Percentiles rank a stretch among this genome's conserved stretches.
phyloP scores from a whole-genome alignment of 2,113 vertebrate species.

The Oxygymnocypris stewartii region DNA sequence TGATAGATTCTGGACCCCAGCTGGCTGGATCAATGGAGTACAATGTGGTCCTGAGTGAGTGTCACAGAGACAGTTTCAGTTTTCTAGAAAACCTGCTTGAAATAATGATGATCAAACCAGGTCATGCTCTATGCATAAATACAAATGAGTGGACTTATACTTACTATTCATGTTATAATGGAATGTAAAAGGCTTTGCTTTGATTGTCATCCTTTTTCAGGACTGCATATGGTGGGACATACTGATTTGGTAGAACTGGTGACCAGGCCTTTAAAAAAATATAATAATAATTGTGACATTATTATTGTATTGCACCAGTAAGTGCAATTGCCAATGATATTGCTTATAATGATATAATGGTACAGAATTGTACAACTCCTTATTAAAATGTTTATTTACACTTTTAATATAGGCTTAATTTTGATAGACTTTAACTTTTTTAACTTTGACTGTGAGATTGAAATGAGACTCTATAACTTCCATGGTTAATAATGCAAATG shows the following conservation, averaged over 20 bases:
- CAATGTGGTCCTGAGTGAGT: constrained; percentile 96
- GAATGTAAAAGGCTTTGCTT: background rate
- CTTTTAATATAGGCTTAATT: background rate
- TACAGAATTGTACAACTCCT: background rate
- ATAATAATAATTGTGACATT: too few species aligned
- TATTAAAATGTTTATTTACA: background rate
- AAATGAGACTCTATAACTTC: background rate
- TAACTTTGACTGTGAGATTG: background rate
- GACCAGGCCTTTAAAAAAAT: too few species aligned
- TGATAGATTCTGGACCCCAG: constrained; percentile 97
- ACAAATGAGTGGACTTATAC: background rate
- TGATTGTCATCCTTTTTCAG: background rate
- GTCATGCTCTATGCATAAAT: background rate
- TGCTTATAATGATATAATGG: background rate
- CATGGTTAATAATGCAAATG: background rate
- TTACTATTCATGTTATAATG: background rate
- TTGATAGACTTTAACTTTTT: background rate
- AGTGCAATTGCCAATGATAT: background rate
- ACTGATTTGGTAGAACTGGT: background rate
- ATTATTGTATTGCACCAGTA: background rate
- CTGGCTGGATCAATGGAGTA: constrained; percentile 92
- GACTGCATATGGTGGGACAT: background rate
- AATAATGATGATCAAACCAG: background rate
- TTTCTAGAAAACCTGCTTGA: constrained; percentile 4
- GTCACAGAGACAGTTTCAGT: constrained; percentile 41